Base-by-base conservation (phyloP, 1,140 invertebrate genomes). In the Cotesia vestalis region DNA sequence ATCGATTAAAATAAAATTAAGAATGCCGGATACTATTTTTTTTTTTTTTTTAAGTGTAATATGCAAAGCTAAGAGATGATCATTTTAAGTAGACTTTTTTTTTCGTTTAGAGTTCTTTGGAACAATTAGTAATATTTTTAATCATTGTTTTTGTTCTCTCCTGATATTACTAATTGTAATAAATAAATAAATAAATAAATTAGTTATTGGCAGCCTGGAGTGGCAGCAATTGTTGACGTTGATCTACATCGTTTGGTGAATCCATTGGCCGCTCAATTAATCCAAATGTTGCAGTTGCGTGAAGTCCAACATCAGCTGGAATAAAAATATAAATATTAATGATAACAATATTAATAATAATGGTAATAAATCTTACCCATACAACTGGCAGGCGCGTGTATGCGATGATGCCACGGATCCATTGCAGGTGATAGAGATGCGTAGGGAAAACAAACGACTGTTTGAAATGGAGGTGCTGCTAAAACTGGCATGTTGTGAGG, bases 391-490 rank as follows among this genome's bases (percentile, higher is more conserved):
- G 71, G 64, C 20, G 53, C 64, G 52, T 72, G 83, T 70, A 85
- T 83, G 76, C 78, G n/a, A 81, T 77, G 11, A 86, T 84, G 12
- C 83, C 83, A 55, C 80, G 81, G 12, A 84, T 72, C 71, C 83
- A 36, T 76, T 81, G 46, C 83, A 78, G 4, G 87, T 36, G 95
- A 95, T 46, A 95, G 95, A 75, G 94, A 96, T 11, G 95, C 95
- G 87, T 97, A 97, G 0, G 93, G 92, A 95, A 95, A 96, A 86
- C 94, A 95, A 75, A 95, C 91, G 61, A 91, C 88, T 12, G 88
- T 88, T 63, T 90, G 88, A 79, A 83, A 85, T 4, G 86, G 79
- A 74, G 89, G 79, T 73, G 89, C 85, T 4, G 89, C 87, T 12
- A 90, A 89, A 34, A 89, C 89, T 73, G 90, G 82, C 79, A 89